A percentile compares a stretch with the other conserved stretches of the same genome.
Evolutionary conservation across 2,113 vertebrate species (phyloP).

Genomic region (Actinemys pallida): DNA sequence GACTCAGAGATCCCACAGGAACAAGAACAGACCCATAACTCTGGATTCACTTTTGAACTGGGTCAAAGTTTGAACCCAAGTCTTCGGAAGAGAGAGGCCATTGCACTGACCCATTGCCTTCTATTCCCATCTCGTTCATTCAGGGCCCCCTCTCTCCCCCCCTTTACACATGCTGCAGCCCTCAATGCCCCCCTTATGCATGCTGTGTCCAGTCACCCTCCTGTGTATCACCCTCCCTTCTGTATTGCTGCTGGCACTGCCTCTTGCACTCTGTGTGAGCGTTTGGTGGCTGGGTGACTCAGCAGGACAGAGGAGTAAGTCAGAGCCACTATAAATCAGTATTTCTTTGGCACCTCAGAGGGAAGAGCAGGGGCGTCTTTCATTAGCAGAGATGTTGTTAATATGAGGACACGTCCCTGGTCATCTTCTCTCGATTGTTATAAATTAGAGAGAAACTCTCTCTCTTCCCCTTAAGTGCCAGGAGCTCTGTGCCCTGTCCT

Average conservation of each 20-base stretch:
- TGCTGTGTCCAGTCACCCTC: not conserved
- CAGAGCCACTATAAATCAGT: slow-evolving; percentile 33
- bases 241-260: not conserved
- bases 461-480: not conserved
- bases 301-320: slow-evolving; percentile 13
- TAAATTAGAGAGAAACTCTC: not conserved
- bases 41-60: not conserved
- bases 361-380: slow-evolving; percentile 47
- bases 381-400: slow-evolving; percentile 32
- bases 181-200: not conserved
- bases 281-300: not conserved
- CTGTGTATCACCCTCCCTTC: accelerated
- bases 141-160: not conserved
- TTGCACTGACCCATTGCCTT: too few species aligned
- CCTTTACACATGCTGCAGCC: not conserved
- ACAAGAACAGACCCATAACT: not conserved
- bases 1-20: not conserved
- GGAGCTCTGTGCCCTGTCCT: accelerated
- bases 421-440: slow-evolving; percentile 22
- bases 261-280: not conserved
- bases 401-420: slow-evolving; percentile 14
- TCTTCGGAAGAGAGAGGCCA: too few species aligned
- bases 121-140: not conserved
- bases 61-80: too few species aligned
- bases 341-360: not conserved